These are phyloP conservation scores for Plectropomus leopardus DNA, from an alignment of 2,113 vertebrate species.

Conservation along the genomic window DNA sequence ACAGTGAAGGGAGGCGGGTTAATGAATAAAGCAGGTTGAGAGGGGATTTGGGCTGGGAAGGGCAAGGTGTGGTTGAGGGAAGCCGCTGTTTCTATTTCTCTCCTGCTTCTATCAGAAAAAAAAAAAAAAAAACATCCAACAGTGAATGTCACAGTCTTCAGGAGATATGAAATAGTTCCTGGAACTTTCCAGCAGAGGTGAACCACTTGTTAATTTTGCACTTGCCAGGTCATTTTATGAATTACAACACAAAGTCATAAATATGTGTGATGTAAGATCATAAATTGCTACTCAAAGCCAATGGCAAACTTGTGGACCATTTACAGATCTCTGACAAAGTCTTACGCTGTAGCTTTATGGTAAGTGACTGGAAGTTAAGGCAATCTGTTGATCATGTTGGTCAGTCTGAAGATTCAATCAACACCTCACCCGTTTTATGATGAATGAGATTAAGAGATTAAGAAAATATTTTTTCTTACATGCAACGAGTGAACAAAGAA, in stretches of 20 bases:
- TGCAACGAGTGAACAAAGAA: no score
- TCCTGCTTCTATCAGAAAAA: conserved; percentile 10
- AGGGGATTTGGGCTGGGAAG: conserved; percentile 34
- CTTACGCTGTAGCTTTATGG: neutral
- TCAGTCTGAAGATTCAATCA: no score
- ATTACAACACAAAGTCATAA: neutral
- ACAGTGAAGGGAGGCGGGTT: conserved; percentile 37
- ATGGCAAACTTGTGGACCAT: neutral
- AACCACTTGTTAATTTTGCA: neutral
- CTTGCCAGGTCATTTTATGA: neutral
- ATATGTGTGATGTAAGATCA: neutral
- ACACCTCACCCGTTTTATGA: no score
- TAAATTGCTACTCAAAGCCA: neutral
- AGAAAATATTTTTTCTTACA: no score
- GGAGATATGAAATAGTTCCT: neutral
- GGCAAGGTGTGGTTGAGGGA: conserved; percentile 60
- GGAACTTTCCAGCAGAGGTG: neutral
- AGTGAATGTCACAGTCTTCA: conserved; percentile 1
- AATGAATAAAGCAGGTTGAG: conserved; percentile 76
- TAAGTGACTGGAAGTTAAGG: no score
- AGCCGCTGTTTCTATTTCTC: conserved; percentile 42
- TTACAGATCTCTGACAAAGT: neutral
- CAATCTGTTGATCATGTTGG: no score
- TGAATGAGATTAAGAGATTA: no score
- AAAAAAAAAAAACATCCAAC: conserved; percentile 34